Conservation (phyloP, 2,113 vertebrate genomes). For the Scomber scombrus region DNA sequence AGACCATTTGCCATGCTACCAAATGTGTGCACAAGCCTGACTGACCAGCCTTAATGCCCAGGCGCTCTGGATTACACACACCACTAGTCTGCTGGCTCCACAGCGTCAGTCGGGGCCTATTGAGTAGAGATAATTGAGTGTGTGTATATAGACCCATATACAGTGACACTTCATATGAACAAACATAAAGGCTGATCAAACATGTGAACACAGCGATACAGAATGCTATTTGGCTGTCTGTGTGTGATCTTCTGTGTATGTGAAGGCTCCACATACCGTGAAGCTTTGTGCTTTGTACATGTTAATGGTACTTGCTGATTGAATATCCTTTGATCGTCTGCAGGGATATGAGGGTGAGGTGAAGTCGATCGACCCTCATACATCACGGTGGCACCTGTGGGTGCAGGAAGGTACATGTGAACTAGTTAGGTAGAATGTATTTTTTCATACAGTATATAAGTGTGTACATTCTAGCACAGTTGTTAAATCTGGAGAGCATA, state of each 20-base stretch:
- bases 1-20: conserved; percentile 40
- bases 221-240: conserved; percentile 51
- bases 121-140: conserved; percentile 69
- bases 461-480: not conserved
- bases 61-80: conserved; percentile 65
- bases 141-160: conserved; percentile 48
- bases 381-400: conserved; percentile 24
- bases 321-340: conserved; percentile 65
- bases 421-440: not conserved
- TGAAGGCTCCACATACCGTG: conserved; percentile 23
- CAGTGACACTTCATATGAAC: conserved; percentile 66
- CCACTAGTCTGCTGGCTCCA: conserved; percentile 43
- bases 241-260: conserved; percentile 53
- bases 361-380: conserved; percentile 49
- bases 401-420: not conserved
- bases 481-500: not conserved
- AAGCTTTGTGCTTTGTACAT: conserved; percentile 40
- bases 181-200: conserved; percentile 75
- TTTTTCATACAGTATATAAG: not conserved
- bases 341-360: conserved; percentile 21
- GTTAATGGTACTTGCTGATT: conserved; percentile 67
- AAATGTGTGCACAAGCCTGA: conserved; percentile 60
- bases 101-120: conserved; percentile 32
- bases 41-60: conserved; percentile 57
- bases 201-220: conserved; percentile 36